Percentiles rank a stretch among this genome's conserved stretches.
Conservation (phyloP, 2,888 invertebrate species). For the Meghimatium bilineatum region DNA sequence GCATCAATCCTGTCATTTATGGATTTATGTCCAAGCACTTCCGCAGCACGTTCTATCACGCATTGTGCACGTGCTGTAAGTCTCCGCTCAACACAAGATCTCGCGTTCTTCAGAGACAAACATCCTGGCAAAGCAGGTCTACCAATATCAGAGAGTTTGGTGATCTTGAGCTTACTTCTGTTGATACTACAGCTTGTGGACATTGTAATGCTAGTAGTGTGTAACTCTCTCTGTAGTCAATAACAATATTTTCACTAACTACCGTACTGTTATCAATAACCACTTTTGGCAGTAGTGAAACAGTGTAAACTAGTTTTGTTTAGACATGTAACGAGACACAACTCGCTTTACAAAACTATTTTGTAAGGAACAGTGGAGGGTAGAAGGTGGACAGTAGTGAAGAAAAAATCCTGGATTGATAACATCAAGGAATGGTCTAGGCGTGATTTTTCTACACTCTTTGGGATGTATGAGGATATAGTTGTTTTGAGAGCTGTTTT, state of each 20-base stretch:
- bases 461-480: no score
- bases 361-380: no score
- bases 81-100: slow-evolving; percentile 32
- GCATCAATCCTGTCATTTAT: slow-evolving; percentile 85
- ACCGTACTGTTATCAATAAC: no score
- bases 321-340: no score
- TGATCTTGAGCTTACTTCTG: slow-evolving; percentile 33
- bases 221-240: background rate
- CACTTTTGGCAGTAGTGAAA: no score
- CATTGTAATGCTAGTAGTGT: slow-evolving; percentile 20
- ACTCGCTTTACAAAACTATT: no score
- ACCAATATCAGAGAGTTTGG: slow-evolving; percentile 38
- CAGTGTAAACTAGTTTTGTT: no score
- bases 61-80: slow-evolving; percentile 58
- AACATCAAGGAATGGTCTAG: no score
- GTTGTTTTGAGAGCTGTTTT: no score
- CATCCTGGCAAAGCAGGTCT: slow-evolving; percentile 44
- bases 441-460: no score
- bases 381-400: no score
- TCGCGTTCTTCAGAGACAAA: slow-evolving; percentile 47
- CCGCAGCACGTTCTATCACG: slow-evolving; percentile 78
- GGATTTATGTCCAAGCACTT: slow-evolving; percentile 86
- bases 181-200: slow-evolving; percentile 25
- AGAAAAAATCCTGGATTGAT: no score
- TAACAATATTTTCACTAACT: background rate